Evolutionary conservation across 2,113 vertebrate genomes (phyloP), one percentile per base, ranked within the genome.

Genomic region (Formicarius rufipectus): DNA sequence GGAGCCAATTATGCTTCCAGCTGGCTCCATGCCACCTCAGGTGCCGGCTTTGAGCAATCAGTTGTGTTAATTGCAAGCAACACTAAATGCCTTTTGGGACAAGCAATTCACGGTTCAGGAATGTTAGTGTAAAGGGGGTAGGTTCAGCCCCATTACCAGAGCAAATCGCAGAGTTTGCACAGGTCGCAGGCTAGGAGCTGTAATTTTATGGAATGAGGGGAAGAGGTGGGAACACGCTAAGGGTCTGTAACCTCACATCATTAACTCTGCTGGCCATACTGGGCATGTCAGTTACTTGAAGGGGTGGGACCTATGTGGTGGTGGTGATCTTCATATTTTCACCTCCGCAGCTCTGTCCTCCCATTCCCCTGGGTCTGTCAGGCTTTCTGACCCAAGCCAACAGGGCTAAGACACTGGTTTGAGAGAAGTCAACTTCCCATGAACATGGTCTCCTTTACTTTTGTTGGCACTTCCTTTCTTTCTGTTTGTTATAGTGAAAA

Each of bases 51-150:
- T 96, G 96, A 94, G 90, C 94, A 97, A 93, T 96, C 95, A 94
- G 58, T 97, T 96, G 88, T 73, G 93, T 86, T 94, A 97, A 96
- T 95, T 95, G 83, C 95, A 96, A 92, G 92, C 42, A 97, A 94
- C 80, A 93, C 88, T 75, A 87, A 85, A 89, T 76, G 93, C 44
- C 95, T 96, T 94, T 89, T 93, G 96, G 95, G 93, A 95, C 76
- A 92, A 78, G 90, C 85, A 96, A 92, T 97, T 95, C 86, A 96
- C 2, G 7, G 88, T 78, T 95, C 93, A 94, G 95, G 95, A 94
- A 94, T 94, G 92, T 89, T 87, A 72, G 80, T 75, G 90, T 64
- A 87, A 90, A 90, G 69, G 53, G 56, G 80, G 55, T 75, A 93
- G 69, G 93, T 93, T 96, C 76, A 90, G 92, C 76, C 86, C 90